Evolutionary conservation across 2,888 invertebrate genomes (phyloP).

Genomic region (Boloria selene): DNA sequence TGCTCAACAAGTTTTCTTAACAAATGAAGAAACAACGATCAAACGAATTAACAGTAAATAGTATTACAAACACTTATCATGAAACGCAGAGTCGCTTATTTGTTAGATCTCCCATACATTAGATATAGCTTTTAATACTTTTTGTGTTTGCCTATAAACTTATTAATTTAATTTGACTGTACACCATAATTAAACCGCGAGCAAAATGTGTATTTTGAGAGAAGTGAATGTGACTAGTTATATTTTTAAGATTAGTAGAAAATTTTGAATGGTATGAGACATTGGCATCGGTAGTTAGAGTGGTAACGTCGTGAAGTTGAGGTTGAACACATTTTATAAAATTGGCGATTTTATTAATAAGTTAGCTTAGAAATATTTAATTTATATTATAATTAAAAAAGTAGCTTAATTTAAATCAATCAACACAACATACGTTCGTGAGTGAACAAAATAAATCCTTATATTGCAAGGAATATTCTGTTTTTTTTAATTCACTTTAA

Average conservation of each 20-base stretch:
- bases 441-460: no score
- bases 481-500: neutral
- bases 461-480: neutral
- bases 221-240: constrained; percentile 1
- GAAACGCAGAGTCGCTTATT: constrained; percentile 52
- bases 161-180: constrained; percentile 45
- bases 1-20: constrained; percentile 54
- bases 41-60: constrained; percentile 14
- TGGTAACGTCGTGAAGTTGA: constrained; percentile 5
- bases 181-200: constrained; percentile 8
- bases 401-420: constrained; percentile 2
- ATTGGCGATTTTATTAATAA: constrained; percentile 5
- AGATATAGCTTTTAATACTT: constrained; percentile 41
- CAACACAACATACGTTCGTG: no score
- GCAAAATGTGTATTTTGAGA: constrained; percentile 19
- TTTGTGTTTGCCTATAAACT: constrained; percentile 54
- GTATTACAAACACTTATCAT: constrained; percentile 16
- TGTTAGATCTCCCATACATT: constrained; percentile 67
- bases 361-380: constrained; percentile 10
- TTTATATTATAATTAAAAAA: constrained; percentile 4
- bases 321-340: constrained; percentile 4
- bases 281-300: neutral
- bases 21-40: constrained; percentile 11
- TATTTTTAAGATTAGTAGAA: constrained; percentile 7
- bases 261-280: neutral